These are phyloP conservation scores for Sinhomidia bicolor DNA, from an alignment of 2,888 invertebrate species.

Conservation along the genomic window DNA sequence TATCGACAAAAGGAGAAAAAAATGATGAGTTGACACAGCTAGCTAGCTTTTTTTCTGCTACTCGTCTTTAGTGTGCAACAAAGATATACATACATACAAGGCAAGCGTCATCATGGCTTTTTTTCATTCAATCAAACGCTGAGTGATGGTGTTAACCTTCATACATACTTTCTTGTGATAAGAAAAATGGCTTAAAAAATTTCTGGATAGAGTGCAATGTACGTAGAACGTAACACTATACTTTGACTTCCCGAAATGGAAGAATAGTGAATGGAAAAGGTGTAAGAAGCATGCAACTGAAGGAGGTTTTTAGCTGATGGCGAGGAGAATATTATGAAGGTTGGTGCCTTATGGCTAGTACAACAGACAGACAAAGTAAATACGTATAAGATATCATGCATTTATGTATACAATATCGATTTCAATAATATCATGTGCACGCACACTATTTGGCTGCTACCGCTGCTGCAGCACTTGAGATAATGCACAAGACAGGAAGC, in stretches of 20 bases:
- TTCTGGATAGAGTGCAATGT: neutral
- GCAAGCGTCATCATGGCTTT: neutral
- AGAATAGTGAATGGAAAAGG: conserved; percentile 53
- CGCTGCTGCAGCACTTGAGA: neutral
- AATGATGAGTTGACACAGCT: conserved; percentile 35
- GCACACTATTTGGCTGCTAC: neutral
- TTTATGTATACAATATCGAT: conserved; percentile 39
- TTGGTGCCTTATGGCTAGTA: conserved; percentile 33
- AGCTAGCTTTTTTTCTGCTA: too few species aligned
- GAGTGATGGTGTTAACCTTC: conserved; percentile 40
- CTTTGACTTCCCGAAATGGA: neutral
- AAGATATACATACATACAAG: too few species aligned
- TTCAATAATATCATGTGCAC: conserved; percentile 19
- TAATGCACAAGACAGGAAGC: neutral
- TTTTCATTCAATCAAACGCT: conserved; percentile 9
- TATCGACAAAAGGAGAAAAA: conserved; percentile 27
- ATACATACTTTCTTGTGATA: conserved; percentile 1
- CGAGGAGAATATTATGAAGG: conserved; percentile 40
- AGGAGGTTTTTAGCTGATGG: neutral
- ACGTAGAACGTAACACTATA: conserved; percentile 10
- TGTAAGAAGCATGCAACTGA: conserved; percentile 58
- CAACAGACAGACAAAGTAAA: too few species aligned
- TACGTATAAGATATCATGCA: neutral
- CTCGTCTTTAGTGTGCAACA: neutral
- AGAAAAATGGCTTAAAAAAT: neutral